Base-by-base conservation (phyloP, 2,113 vertebrate species). In the Datnioides undecimradiatus region DNA sequence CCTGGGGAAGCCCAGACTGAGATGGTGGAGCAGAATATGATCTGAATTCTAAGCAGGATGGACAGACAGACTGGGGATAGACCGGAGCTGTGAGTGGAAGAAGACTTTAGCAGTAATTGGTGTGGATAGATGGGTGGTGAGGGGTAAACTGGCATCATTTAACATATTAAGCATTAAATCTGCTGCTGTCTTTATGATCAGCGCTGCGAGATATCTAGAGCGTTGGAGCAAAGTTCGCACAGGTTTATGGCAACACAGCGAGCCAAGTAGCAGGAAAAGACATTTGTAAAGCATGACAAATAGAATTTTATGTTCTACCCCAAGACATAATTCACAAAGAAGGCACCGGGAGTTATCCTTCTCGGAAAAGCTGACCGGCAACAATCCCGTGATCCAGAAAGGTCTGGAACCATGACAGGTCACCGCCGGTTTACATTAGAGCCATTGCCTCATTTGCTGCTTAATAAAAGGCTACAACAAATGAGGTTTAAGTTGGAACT, bases 21-120 rank as follows among this genome's bases (percentile, higher is more conserved):
- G 6, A 58, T 25, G 45, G 2, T 63, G 34, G 14, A 59, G 43
- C 31, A n/a, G 62, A 48, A 69, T 64, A 68, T 54, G 58, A 70
- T 59, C 41, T 51, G 66, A 46, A 72, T 55, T 38, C n/a, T 25
- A 60, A 60, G 43, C 55, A 64, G 62, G 29, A 41, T 23, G 41
- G 23, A 67, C 29, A 4, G 66, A 38, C 12, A 54, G 27, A 19
- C 23, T 16, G 11, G 12, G 41, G 25, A 72, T 5, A 27, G 23
- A 59, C 21, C 3, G 5, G 43, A 69, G 54, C 21, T 21, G 6
- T 13, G 11, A 25, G 38, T 54, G 17, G 29, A 36, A 23, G 11
- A 31, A 79, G 36, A 36, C 34, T 10, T 29, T 8, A 43, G 27
- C 2, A 40, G 21, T 34, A 33, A 33, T 31, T 14, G 16, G 2